Conservation (phyloP, 2,888 invertebrate species). For the Ganaspis brasiliensis region DNA sequence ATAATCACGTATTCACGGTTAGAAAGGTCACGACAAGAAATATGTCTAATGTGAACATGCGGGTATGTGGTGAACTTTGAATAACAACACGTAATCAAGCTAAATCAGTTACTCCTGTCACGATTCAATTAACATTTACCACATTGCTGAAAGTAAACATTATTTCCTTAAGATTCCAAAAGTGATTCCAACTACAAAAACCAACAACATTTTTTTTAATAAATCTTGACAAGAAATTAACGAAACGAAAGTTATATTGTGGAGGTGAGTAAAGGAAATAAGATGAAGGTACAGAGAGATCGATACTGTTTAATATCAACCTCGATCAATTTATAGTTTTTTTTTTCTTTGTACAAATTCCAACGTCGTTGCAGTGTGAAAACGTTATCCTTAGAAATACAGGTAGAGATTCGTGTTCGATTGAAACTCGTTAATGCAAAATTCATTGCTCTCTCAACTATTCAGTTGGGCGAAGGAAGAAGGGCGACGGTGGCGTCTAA, state of each 20-base stretch:
- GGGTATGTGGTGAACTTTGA: no score
- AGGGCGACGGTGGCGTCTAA: slow-evolving; percentile 57
- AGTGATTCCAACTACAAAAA: no score
- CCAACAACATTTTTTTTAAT: no score
- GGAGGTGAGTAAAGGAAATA: background rate
- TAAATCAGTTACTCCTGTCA: no score
- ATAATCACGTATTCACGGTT: slow-evolving; percentile 10
- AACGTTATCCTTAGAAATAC: slow-evolving; percentile 30
- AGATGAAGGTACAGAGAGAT: background rate
- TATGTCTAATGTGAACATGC: slow-evolving; percentile 13
- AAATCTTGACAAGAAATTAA: no score
- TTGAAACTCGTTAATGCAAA: slow-evolving; percentile 60
- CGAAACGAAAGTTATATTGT: background rate
- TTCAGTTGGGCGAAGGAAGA: slow-evolving; percentile 58
- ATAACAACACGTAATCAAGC: no score
- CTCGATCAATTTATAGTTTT: background rate
- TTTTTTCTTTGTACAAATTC: slow-evolving; percentile 23
- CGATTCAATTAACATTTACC: no score
- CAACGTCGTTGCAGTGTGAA: slow-evolving; percentile 2
- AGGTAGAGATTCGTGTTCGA: slow-evolving; percentile 42
- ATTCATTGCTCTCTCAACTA: slow-evolving; percentile 61
- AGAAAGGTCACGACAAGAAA: background rate
- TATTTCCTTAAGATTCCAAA: no score
- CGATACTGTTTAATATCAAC: slow-evolving; percentile 3
- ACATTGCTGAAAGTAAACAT: no score